Percentiles rank a stretch among this genome's conserved stretches.
These are phyloP conservation scores for Oxystoma pomonae DNA, from an alignment of 2,888 invertebrate species.

Conservation along the genomic window DNA sequence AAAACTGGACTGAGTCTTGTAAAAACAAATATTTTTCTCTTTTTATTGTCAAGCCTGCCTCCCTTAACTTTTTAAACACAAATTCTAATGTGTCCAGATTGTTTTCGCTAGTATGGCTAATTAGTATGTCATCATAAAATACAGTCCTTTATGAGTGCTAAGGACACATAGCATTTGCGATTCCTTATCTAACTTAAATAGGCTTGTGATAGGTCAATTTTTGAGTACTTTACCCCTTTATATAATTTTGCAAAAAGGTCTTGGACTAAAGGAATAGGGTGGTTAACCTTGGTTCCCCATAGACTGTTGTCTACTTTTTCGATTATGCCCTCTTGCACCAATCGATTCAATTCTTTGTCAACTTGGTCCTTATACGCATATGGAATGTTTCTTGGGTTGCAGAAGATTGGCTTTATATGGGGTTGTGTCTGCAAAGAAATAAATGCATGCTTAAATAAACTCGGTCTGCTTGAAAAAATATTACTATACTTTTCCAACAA, in stretches of 20 bases:
- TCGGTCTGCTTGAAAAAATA: constrained; percentile 5
- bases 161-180: constrained; percentile 32
- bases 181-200: constrained; percentile 35
- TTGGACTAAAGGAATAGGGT: constrained; percentile 30
- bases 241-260: constrained; percentile 29
- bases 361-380: constrained; percentile 15
- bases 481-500: not conserved
- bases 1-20: constrained; percentile 33
- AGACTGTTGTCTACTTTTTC: not conserved
- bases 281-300: constrained; percentile 3
- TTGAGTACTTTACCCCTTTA: constrained; percentile 28
- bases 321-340: constrained; percentile 4
- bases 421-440: constrained; percentile 13
- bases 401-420: constrained; percentile 17
- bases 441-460: constrained; percentile 14
- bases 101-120: constrained; percentile 28
- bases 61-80: constrained; percentile 27
- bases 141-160: constrained; percentile 39
- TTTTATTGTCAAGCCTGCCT: constrained; percentile 33
- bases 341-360: constrained; percentile 12
- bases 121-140: constrained; percentile 35
- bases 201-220: constrained; percentile 27
- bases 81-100: constrained; percentile 27
- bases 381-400: constrained; percentile 8
- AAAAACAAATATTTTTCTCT: constrained; percentile 38